Conservation (phyloP, 2,888 invertebrate genomes). For the Hedychridium roseum region DNA sequence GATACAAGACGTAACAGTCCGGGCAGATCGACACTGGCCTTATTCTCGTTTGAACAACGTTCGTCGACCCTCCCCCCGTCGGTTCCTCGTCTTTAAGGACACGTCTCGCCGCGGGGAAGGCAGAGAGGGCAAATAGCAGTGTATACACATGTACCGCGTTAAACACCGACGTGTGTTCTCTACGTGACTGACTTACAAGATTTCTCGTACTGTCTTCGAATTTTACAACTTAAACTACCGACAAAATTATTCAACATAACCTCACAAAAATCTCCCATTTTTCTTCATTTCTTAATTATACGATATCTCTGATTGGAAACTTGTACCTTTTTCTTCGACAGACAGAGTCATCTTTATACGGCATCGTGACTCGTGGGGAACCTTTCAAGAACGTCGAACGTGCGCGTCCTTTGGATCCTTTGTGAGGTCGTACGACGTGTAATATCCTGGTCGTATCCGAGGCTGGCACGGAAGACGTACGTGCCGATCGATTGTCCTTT, state of each 20-base stretch:
- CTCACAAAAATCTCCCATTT: no score
- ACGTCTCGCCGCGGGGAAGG: neutral
- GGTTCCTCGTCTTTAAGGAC: constrained; percentile 4
- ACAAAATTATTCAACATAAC: no score
- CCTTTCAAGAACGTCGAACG: no score
- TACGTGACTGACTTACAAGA: neutral
- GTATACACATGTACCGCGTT: neutral
- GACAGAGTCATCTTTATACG: no score
- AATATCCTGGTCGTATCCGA: constrained; percentile 27
- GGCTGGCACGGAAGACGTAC: constrained; percentile 20
- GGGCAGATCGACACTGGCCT: constrained; percentile 32
- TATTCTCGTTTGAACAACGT: constrained; percentile 34
- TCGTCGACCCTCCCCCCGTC: constrained; percentile 18
- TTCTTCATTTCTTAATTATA: no score
- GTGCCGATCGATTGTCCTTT: constrained; percentile 30
- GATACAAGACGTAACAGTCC: constrained; percentile 30
- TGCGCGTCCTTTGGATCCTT: no score
- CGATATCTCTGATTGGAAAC: no score
- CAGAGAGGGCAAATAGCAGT: neutral
- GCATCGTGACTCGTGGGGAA: no score
- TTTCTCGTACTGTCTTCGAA: no score
- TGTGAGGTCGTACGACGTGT: no score
- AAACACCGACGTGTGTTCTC: neutral
- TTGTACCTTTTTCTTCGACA: no score
- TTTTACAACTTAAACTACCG: no score